phyloP scores from a whole-genome alignment of 2,888 invertebrate species.

The Trichogramma evanescens region DNA sequence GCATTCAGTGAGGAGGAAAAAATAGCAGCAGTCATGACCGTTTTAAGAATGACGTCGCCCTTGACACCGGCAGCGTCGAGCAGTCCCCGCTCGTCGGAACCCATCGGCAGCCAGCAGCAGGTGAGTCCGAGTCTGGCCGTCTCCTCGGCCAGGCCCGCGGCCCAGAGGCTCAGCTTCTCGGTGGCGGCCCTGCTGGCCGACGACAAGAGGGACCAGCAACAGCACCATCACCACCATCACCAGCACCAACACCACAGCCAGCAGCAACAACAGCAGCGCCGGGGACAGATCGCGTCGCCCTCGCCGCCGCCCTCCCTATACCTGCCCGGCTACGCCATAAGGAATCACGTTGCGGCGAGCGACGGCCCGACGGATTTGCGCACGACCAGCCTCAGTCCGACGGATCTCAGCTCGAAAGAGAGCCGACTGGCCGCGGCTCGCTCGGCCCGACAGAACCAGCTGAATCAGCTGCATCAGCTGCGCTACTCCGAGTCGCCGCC shows the following conservation, averaged over 20 bases:
- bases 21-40: slow-evolving; percentile 35
- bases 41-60: slow-evolving; percentile 43
- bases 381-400: slow-evolving; percentile 17
- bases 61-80: slow-evolving; percentile 39
- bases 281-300: neutral
- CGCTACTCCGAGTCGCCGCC: slow-evolving; percentile 15
- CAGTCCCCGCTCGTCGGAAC: slow-evolving; percentile 34
- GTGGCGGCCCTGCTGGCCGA: slow-evolving; percentile 56
- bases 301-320: neutral
- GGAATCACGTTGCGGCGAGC: too few species aligned
- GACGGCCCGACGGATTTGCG: slow-evolving; percentile 17
- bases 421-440: slow-evolving; percentile 18
- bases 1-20: neutral
- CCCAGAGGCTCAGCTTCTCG: slow-evolving; percentile 51
- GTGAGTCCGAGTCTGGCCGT: slow-evolving; percentile 34
- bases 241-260: slow-evolving; percentile 20
- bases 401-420: slow-evolving; percentile 21
- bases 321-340: too few species aligned
- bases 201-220: slow-evolving; percentile 36
- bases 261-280: slow-evolving; percentile 15
- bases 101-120: slow-evolving; percentile 20
- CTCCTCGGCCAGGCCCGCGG: slow-evolving; percentile 33
- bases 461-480: neutral
- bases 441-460: slow-evolving; percentile 17
- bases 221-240: neutral